Evolutionary conservation across 2,113 vertebrate genomes (phyloP), one percentile per base, ranked within the genome.

Genomic region (Anguilla japonica): DNA sequence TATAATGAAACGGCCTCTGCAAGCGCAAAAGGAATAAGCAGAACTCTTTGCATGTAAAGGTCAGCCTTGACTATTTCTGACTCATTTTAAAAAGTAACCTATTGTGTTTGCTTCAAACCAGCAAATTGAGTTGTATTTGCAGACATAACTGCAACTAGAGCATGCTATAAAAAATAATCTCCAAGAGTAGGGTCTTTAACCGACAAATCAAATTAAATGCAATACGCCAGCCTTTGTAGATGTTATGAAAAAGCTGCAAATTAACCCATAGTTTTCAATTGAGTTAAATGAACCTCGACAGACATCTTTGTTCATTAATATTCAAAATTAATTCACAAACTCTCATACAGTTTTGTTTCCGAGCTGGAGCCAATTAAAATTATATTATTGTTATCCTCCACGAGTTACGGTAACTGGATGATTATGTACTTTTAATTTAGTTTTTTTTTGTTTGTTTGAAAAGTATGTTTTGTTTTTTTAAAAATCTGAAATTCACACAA

Each of bases 331-430:
- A 87, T 88, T 83, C 50, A 46, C 87, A 85, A 89, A 91, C 87
- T 90, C 90, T 88, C 88, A 89, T 78, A 29, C 78, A 57, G 67
- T 84, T 83, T 56, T 56, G 89, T 41, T 57, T 60, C 22, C 81
- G 71, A 89, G 89, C 71, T 82, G 82, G 82, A 87, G 60, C 89
- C 88, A 91, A 91, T 91, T 91, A 91, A 90, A 89, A 87, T 82
- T 50, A 85, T 85, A 91, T 89, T 87, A 67, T 88, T 84, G 82
- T 82, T 87, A 91, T 89, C 88, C 85, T 43, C 83, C 16, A 43
- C 63, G 22, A 29, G 43, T 41, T 46, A 81, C 53, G 43, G 26
- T 82, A 84, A 50, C 82, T 89, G 50, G 63, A 46, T 29, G 82
- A 56, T 41, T 46, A 46, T 46, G 43, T 34, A 1, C 34, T 34